Percentiles rank a stretch among this genome's conserved stretches.
phyloP scores from a whole-genome alignment of 2,797 vertebrate species.

The Thaleichthys pacificus region DNA sequence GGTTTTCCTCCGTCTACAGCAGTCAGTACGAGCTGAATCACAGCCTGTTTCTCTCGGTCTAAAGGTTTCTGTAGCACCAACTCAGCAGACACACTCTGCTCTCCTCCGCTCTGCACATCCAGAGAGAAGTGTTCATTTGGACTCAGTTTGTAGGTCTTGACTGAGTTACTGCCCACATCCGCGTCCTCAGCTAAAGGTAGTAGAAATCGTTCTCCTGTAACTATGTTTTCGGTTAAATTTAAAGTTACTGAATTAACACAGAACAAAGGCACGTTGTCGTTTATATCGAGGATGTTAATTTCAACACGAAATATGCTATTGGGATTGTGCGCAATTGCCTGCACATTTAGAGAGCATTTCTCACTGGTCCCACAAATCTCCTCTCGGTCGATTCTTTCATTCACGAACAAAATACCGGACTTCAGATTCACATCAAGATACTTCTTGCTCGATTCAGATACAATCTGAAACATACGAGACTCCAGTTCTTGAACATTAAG shows the following conservation, averaged over 20 bases:
- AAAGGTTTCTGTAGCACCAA: conserved; percentile 29
- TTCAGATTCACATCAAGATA: conserved; percentile 53
- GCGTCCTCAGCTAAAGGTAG: conserved; percentile 1
- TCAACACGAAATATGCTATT: conserved; percentile 18
- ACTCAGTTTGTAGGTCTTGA: conserved; percentile 22
- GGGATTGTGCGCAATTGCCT: conserved; percentile 26
- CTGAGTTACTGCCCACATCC: conserved; percentile 22
- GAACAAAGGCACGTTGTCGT: conserved; percentile 30
- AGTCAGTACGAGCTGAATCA: conserved; percentile 32
- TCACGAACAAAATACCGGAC: conserved; percentile 38
- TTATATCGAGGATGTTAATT: conserved; percentile 27
- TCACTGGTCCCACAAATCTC: conserved; percentile 30
- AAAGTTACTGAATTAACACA: conserved; percentile 24
- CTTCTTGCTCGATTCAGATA: conserved; percentile 39
- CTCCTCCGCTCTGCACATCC: conserved; percentile 25
- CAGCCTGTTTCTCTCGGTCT: conserved; percentile 29
- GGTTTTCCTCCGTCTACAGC: conserved; percentile 59
- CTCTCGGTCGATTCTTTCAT: conserved; percentile 46
- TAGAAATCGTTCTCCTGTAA: conserved; percentile 39
- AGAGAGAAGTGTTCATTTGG: conserved; percentile 27
- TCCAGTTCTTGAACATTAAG: conserved; percentile 45
- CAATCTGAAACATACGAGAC: conserved; percentile 50
- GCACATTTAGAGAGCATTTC: conserved; percentile 37
- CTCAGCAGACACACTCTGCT: conserved; percentile 15
- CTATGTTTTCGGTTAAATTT: conserved; percentile 46